Percentiles rank a stretch among this genome's conserved stretches.
Conservation (phyloP, 2,888 invertebrate species). For the Ormyrus nitidulus region DNA sequence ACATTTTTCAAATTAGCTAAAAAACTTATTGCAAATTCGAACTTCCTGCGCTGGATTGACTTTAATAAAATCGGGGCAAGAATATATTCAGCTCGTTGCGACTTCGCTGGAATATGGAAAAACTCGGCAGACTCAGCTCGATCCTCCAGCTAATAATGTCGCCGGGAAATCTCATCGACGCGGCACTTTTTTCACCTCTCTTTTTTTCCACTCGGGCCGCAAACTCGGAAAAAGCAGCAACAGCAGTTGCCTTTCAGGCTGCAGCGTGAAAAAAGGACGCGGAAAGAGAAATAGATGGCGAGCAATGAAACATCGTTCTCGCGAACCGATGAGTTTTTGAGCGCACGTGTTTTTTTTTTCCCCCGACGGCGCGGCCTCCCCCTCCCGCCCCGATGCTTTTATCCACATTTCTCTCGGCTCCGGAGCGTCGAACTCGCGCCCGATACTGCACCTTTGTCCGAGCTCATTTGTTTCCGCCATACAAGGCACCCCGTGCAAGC, state of each 20-base stretch:
- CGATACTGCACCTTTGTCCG: constrained; percentile 22
- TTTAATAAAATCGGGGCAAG: too few relatives aligned
- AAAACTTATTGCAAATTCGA: neutral
- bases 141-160: constrained; percentile 31
- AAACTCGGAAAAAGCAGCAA: neutral
- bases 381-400: constrained; percentile 8
- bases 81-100: too few relatives aligned
- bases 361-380: neutral
- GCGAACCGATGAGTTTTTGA: constrained; percentile 34
- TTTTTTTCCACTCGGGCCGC: neutral
- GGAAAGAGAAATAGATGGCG: too few relatives aligned
- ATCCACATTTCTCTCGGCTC: constrained; percentile 2
- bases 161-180: constrained; percentile 34
- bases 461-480: constrained; percentile 47
- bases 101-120: constrained; percentile 6
- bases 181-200: constrained; percentile 39
- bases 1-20: constrained; percentile 39
- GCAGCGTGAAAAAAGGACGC: too few relatives aligned
- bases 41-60: too few relatives aligned
- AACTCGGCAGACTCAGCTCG: constrained; percentile 15
- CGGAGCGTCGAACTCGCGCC: neutral
- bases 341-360: neutral
- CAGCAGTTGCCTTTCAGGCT: neutral
- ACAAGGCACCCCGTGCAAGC: neutral
- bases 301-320: constrained; percentile 21